These are phyloP conservation scores for Rhinolophus sinicus DNA, from an alignment of 2,113 vertebrate species.

Conservation along the genomic window DNA sequence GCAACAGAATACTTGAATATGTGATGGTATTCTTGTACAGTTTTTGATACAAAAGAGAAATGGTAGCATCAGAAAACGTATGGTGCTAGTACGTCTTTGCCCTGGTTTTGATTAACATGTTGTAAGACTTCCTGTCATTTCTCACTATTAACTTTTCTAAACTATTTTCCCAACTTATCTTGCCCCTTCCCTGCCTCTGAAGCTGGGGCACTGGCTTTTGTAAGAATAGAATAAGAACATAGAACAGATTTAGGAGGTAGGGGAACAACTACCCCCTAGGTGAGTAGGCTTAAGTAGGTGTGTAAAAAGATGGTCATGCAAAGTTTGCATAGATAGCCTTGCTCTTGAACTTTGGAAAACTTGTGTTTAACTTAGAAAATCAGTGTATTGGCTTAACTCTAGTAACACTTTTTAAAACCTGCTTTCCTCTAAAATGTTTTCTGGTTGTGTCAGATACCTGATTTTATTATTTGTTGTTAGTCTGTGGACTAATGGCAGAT, in stretches of 20 bases:
- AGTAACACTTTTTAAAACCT: background rate
- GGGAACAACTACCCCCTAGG: background rate
- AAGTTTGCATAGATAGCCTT: constrained; percentile 21
- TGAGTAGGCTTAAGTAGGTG: constrained; percentile 58
- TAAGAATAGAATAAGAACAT: constrained; percentile 64
- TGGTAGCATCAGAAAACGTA: background rate
- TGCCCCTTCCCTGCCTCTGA: constrained; percentile 58
- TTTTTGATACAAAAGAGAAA: constrained; percentile 36
- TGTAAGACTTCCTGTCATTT: constrained; percentile 54
- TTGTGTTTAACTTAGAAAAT: constrained; percentile 16
- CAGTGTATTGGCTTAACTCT: constrained; percentile 9
- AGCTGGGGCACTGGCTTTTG: constrained; percentile 63
- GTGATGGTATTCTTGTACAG: background rate
- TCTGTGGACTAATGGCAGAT: background rate
- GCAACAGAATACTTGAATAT: background rate
- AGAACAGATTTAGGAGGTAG: constrained; percentile 66
- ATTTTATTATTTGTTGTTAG: constrained; percentile 27
- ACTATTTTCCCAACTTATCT: constrained; percentile 67
- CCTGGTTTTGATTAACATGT: constrained; percentile 55
- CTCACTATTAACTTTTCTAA: constrained; percentile 69
- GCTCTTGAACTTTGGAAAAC: constrained; percentile 31
- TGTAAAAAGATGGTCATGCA: constrained; percentile 38
- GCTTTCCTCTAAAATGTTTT: background rate
- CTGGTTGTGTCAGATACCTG: background rate
- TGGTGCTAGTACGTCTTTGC: constrained; percentile 14